phyloP scores from a whole-genome alignment of 2,113 vertebrate genomes.

The Crocuta crocuta region DNA sequence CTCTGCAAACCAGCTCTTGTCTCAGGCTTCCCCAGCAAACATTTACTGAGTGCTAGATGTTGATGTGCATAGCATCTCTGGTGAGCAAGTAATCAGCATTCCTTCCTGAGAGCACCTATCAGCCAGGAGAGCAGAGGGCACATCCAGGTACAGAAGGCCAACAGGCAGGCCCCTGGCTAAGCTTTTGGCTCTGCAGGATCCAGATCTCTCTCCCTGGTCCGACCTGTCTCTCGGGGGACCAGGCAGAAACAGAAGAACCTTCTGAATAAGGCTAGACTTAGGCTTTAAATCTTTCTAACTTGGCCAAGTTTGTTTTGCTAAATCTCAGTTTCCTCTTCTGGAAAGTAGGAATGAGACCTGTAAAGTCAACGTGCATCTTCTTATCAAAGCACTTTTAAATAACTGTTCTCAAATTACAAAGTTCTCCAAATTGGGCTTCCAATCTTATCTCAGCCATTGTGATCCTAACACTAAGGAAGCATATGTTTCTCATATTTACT shows the following conservation, averaged over 20 bases:
- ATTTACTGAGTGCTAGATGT: neutral
- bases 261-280: neutral
- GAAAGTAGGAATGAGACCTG: neutral
- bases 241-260: neutral
- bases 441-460: neutral
- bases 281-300: neutral
- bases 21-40: neutral
- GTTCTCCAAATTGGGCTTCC: neutral
- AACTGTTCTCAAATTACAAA: slow-evolving; percentile 1
- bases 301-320: neutral
- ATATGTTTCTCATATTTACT: neutral
- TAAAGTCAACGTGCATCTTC: neutral
- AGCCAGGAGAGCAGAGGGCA: slow-evolving; percentile 53
- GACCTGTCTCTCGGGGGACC: neutral
- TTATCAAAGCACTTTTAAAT: slow-evolving; percentile 30
- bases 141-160: slow-evolving; percentile 46
- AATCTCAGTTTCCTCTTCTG: slow-evolving; percentile 29
- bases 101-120: slow-evolving; percentile 19
- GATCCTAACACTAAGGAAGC: neutral
- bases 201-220: neutral
- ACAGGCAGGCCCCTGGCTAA: neutral
- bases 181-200: neutral
- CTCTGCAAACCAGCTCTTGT: neutral
- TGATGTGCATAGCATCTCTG: neutral
- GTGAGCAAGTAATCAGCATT: slow-evolving; percentile 27